Conservation (phyloP, 1,140 invertebrate species). For the Trichomalopsis sarcophagae region DNA sequence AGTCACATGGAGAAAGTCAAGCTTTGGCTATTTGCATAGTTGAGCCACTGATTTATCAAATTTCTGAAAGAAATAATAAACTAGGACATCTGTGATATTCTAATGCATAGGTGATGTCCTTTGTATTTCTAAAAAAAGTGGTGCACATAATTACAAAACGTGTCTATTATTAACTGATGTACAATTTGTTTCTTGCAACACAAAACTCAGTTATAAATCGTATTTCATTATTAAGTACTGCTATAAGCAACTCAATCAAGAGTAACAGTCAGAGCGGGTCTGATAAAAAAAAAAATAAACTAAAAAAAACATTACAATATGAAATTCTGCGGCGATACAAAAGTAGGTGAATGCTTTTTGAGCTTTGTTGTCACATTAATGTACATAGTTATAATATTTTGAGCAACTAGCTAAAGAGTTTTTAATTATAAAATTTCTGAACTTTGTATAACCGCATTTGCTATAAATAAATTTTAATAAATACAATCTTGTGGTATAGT, state of each 20-base stretch:
- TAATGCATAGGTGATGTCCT: slow-evolving; percentile 21
- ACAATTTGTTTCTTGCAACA: slow-evolving; percentile 3
- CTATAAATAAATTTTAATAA: slow-evolving; percentile 59
- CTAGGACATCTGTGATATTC: slow-evolving; percentile 38
- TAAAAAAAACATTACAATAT: background rate
- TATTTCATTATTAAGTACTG: background rate
- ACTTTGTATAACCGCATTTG: slow-evolving; percentile 62
- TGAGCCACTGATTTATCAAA: slow-evolving; percentile 5
- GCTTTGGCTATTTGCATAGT: slow-evolving; percentile 6
- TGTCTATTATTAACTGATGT: background rate
- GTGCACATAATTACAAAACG: slow-evolving; percentile 21
- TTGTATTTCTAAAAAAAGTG: background rate
- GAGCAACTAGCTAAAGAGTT: slow-evolving; percentile 36
- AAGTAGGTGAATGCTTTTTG: slow-evolving; percentile 31
- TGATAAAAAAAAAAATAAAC: background rate
- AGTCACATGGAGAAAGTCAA: slow-evolving; percentile 2
- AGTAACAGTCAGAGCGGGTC: slow-evolving; percentile 35
- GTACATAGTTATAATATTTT: slow-evolving; percentile 56
- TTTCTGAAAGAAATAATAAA: slow-evolving; percentile 15
- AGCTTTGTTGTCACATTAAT: slow-evolving; percentile 49
- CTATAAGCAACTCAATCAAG: background rate
- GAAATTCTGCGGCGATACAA: slow-evolving; percentile 17
- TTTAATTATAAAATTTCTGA: slow-evolving; percentile 56
- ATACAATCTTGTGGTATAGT: slow-evolving; percentile 50
- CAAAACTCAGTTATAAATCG: background rate